These are phyloP conservation scores for Nephrotoma flavescens DNA, from an alignment of 2,888 invertebrate species.

Conservation along the genomic window DNA sequence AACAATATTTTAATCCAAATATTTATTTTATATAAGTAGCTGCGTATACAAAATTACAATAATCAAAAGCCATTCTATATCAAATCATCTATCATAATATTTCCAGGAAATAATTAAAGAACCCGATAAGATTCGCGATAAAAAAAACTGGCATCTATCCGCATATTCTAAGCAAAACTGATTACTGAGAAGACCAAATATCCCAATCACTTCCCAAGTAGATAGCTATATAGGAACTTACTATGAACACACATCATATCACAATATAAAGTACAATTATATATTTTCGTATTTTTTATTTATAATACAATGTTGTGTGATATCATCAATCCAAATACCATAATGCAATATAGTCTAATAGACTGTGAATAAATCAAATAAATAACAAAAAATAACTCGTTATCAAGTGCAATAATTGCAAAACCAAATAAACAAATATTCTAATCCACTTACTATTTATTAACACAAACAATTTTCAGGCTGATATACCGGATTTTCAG, in stretches of 20 bases:
- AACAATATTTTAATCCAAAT: no score
- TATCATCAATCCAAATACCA: neutral
- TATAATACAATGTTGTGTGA: neutral
- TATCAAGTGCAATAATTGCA: neutral
- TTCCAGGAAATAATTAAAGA: neutral
- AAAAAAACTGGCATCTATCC: neutral
- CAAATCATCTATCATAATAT: neutral
- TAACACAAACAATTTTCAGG: neutral
- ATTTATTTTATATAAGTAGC: no score
- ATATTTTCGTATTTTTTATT: no score
- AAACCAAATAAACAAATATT: neutral
- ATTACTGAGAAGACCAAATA: neutral
- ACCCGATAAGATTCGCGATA: neutral
- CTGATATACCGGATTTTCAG: neutral
- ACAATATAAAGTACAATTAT: no score
- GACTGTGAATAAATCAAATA: neutral
- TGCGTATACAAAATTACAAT: no score
- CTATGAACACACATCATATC: no score
- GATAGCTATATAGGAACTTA: no score
- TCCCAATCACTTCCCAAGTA: neutral
- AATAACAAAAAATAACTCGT: neutral
- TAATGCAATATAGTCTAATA: neutral
- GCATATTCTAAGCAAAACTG: neutral
- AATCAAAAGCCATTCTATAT: no score
- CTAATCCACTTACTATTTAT: neutral